Evolutionary conservation across 2,888 invertebrate genomes (phyloP).

Genomic region (Maniola hyperantus): DNA sequence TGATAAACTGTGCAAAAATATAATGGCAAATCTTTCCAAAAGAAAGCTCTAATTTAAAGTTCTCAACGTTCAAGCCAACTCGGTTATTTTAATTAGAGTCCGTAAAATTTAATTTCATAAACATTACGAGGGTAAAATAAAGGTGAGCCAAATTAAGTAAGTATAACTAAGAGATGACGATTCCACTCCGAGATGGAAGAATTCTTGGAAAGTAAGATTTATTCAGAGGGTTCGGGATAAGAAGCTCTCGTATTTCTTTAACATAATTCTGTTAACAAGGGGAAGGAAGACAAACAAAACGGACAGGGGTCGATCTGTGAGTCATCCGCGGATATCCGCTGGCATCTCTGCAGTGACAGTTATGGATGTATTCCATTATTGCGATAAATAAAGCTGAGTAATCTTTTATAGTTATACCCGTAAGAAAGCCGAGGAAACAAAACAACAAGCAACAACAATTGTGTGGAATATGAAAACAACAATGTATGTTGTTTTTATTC

Average conservation of each 20-base stretch:
- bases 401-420: slow-evolving; percentile 19
- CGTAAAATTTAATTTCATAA: slow-evolving; percentile 43
- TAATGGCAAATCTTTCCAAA: too few relatives aligned
- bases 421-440: not conserved
- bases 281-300: slow-evolving; percentile 61
- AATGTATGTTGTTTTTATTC: not conserved
- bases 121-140: slow-evolving; percentile 41
- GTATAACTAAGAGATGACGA: slow-evolving; percentile 42
- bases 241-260: slow-evolving; percentile 66
- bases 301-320: slow-evolving; percentile 60
- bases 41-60: slow-evolving; percentile 17
- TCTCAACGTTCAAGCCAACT: slow-evolving; percentile 24
- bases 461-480: too few relatives aligned
- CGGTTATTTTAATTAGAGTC: slow-evolving; percentile 41
- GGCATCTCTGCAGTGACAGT: slow-evolving; percentile 62
- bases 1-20: too few relatives aligned
- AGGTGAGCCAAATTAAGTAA: slow-evolving; percentile 40
- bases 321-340: slow-evolving; percentile 71
- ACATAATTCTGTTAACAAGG: slow-evolving; percentile 71
- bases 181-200: slow-evolving; percentile 38
- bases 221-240: slow-evolving; percentile 66
- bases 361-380: slow-evolving; percentile 67
- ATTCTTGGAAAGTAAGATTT: slow-evolving; percentile 65
- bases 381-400: slow-evolving; percentile 51
- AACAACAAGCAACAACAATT: not conserved